phyloP scores from a whole-genome alignment of 1,140 invertebrate species.

The Anthonomus grandis region DNA sequence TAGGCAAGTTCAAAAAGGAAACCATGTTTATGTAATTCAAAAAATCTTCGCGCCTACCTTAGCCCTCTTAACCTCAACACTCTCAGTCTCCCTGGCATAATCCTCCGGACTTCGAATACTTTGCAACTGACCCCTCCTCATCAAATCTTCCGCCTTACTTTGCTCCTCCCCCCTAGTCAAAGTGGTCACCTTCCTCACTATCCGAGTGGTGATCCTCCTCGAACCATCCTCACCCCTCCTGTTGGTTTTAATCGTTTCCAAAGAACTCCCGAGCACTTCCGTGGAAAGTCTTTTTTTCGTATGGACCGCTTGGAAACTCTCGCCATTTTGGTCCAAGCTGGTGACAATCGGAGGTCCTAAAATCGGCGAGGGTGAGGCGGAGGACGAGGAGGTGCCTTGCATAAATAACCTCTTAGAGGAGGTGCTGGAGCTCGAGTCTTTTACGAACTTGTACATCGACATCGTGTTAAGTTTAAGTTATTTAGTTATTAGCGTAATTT shows the following conservation, averaged over 20 bases:
- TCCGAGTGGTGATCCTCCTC: slow-evolving; percentile 78
- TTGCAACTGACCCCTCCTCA: slow-evolving; percentile 52
- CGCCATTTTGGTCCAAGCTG: slow-evolving; percentile 34
- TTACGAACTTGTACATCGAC: slow-evolving; percentile 73
- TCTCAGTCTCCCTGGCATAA: slow-evolving; percentile 51
- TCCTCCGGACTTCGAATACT: slow-evolving; percentile 52
- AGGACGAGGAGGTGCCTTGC: slow-evolving; percentile 64
- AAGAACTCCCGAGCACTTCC: slow-evolving; percentile 76
- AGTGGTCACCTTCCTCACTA: slow-evolving; percentile 87
- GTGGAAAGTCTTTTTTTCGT: slow-evolving; percentile 79
- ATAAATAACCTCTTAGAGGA: slow-evolving; percentile 65
- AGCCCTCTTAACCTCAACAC: slow-evolving; percentile 54
- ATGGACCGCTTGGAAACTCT: slow-evolving; percentile 66
- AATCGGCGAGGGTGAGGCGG: slow-evolving; percentile 47
- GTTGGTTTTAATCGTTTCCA: slow-evolving; percentile 77
- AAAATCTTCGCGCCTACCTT: slow-evolving; percentile 57
- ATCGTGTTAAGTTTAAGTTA: slow-evolving; percentile 44
- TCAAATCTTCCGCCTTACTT: slow-evolving; percentile 67
- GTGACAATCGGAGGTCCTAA: slow-evolving; percentile 46
- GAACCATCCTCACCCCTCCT: slow-evolving; percentile 70
- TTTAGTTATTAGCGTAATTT: not conserved
- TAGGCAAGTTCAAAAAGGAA: too few relatives aligned
- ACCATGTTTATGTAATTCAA: too few relatives aligned
- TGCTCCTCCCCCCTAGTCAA: slow-evolving; percentile 82
- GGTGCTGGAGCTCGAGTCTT: slow-evolving; percentile 53